Conservation (phyloP, 2,113 vertebrate genomes). For the Corynorhinus townsendii region DNA sequence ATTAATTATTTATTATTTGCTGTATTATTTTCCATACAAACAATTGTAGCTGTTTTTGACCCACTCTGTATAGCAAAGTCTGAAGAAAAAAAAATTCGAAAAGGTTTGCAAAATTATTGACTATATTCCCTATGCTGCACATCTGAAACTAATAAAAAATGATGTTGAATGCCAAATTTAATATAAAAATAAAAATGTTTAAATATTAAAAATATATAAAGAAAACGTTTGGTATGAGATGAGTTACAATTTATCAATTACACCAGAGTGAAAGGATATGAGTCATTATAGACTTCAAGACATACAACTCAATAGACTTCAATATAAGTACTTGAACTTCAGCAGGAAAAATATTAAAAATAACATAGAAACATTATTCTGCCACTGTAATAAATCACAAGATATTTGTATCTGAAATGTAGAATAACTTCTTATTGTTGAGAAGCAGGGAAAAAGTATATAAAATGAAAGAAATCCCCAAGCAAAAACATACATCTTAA, state of each 20-base stretch:
- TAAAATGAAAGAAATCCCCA: neutral
- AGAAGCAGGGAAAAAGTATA: neutral
- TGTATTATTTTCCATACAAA: neutral
- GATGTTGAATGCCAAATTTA: neutral
- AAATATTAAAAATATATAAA: neutral
- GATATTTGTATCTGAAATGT: neutral
- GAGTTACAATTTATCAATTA: neutral
- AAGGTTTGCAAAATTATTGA: neutral
- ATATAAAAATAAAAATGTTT: neutral
- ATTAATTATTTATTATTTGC: neutral
- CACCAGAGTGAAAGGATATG: neutral
- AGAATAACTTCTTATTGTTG: neutral
- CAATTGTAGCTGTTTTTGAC: too few species aligned
- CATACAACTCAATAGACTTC: neutral
- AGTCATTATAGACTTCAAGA: neutral
- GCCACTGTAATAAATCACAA: neutral
- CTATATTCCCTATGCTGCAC: neutral
- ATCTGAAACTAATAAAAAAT: neutral
- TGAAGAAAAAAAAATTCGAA: neutral
- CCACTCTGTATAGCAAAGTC: neutral
- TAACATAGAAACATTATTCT: neutral
- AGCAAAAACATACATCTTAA: neutral
- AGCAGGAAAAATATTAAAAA: neutral
- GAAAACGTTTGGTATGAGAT: neutral
- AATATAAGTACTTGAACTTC: neutral